Conservation (phyloP, 1,140 invertebrate genomes). For the Drosophila asahinai region DNA sequence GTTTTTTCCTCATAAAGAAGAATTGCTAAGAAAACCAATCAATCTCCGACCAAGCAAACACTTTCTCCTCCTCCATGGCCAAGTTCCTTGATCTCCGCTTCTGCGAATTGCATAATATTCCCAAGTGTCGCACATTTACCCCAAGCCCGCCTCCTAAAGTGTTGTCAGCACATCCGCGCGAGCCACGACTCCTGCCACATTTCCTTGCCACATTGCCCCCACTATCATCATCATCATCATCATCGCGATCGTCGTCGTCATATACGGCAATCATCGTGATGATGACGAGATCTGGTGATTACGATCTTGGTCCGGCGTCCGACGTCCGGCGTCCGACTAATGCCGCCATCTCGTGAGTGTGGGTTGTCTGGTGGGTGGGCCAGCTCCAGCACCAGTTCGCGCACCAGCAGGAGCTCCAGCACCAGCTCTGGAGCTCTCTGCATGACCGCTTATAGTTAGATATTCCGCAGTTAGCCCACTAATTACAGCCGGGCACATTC, state of each 20-base stretch:
- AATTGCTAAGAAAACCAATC: too few relatives aligned
- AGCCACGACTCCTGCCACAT: slow-evolving; percentile 18
- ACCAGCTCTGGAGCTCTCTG: slow-evolving; percentile 24
- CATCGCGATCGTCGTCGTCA: not conserved
- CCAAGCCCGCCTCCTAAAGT: slow-evolving; percentile 19
- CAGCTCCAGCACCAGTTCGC: slow-evolving; percentile 10
- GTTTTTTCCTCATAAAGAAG: too few relatives aligned
- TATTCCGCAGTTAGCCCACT: slow-evolving; percentile 62
- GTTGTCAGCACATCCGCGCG: slow-evolving; percentile 27
- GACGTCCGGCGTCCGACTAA: slow-evolving; percentile 20
- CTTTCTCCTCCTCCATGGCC: not conserved
- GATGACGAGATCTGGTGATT: slow-evolving; percentile 40
- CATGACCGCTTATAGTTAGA: slow-evolving; percentile 56
- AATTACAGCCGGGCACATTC: slow-evolving; percentile 72
- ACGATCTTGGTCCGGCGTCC: slow-evolving; percentile 22
- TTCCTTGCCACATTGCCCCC: slow-evolving; percentile 27
- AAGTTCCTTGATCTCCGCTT: not conserved
- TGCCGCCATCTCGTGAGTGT: slow-evolving; percentile 50
- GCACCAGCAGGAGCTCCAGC: slow-evolving; percentile 11
- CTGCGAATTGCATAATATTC: slow-evolving; percentile 21
- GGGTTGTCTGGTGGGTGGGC: slow-evolving; percentile 48
- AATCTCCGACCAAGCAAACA: not conserved
- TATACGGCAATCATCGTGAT: slow-evolving; percentile 22
- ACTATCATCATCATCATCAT: slow-evolving; percentile 16
- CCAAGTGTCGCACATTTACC: slow-evolving; percentile 37